Evolutionary conservation across 53 echinoderm and acorn worm species (phyloP).

Genomic region (Actinopyga echinites): DNA sequence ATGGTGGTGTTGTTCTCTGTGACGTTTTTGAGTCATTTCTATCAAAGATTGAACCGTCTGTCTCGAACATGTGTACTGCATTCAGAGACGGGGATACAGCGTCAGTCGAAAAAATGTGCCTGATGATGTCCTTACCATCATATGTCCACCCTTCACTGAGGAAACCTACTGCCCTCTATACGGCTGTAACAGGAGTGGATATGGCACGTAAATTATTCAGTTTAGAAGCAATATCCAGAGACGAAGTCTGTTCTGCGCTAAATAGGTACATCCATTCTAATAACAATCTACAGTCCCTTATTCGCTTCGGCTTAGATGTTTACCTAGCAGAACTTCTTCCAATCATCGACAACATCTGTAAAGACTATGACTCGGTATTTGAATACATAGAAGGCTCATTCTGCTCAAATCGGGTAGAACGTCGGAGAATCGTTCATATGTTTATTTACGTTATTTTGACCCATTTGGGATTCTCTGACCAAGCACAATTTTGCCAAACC

Average conservation of each 20-base stretch:
- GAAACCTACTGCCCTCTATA: not conserved
- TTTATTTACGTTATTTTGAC: not conserved
- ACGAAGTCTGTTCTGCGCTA: not conserved
- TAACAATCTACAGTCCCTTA: not conserved
- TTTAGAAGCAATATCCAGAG: not conserved
- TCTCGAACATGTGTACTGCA: not conserved
- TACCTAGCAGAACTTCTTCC: conserved; percentile 7
- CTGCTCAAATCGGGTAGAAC: too few species aligned
- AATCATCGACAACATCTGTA: not conserved
- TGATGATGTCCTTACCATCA: not conserved
- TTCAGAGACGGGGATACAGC: not conserved
- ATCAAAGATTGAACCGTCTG: not conserved
- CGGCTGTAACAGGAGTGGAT: not conserved
- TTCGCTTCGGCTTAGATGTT: not conserved
- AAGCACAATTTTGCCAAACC: not conserved
- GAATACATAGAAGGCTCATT: not conserved
- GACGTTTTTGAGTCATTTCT: conserved; percentile 4
- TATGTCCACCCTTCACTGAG: not conserved
- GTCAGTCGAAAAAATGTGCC: not conserved
- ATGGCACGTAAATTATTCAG: not conserved
- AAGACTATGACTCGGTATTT: not conserved
- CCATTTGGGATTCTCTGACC: not conserved
- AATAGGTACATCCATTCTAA: not conserved
- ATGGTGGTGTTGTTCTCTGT: not conserved
- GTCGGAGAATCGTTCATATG: not conserved